Base-by-base conservation (phyloP, 2,888 invertebrate genomes). In the Frankliniella intonsa region DNA sequence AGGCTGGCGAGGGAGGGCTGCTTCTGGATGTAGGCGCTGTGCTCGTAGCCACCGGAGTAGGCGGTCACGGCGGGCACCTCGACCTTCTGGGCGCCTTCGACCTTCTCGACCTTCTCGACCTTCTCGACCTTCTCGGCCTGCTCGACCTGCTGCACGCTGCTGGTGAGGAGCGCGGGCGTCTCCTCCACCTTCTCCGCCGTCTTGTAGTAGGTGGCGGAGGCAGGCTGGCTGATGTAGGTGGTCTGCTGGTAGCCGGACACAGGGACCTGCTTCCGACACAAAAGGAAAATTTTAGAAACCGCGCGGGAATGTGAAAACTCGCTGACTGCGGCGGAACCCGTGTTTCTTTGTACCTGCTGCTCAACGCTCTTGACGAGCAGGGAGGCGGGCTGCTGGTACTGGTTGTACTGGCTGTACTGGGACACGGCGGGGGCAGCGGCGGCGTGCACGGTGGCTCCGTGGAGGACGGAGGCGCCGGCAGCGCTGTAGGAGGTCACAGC, bases 101-200 rank as follows among this genome's bases (percentile, higher is more conserved):
- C 2, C 55, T 55, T 55, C 55, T 55, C 55, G 55, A 55, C 17
- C 8, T 55, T 55, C 55, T 55, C 55, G 7, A 14, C 11, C 55
- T 55, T 55, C 55, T 55, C 14, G 55, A 55, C 17, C 55, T 55
- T 38, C 38, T 38, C 38, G 38, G 5, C 38, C 38, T 38, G 38
- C 38, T 38, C 38, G 5, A 38, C 38, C 38, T 38, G 38, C 38
- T 38, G 38, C 2, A 38, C 38, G 38, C 38, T 8, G 55, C 55
- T 17, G 55, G 11, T 55, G 14, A 55, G 55, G 55, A 55, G 55
- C 1, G 17, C n/a, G n/a, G 65, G 65, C 19, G 3, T 65, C 65
- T 65, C 69, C n/a, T 65, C 69, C n/a, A 69, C 22, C 69, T 69
- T 69, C 69, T 69, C 69, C 19, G n/a, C 69, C n/a, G 69, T 69